Percentiles rank a stretch among this genome's conserved stretches.
These are phyloP conservation scores for Pandemis corylana DNA, from an alignment of 2,888 invertebrate species.

Conservation along the genomic window DNA sequence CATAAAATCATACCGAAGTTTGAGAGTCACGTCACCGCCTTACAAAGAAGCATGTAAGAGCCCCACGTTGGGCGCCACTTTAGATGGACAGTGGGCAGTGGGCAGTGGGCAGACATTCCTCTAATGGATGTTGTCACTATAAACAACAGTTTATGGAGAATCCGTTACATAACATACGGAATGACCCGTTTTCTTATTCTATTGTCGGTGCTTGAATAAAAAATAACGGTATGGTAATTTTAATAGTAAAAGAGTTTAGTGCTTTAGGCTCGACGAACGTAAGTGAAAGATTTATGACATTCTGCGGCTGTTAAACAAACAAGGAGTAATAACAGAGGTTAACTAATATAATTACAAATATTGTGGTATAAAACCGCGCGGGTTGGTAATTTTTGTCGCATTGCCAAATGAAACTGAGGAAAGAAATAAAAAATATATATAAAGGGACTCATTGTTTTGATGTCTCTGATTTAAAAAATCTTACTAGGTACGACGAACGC, in stretches of 20 bases:
- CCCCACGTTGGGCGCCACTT: slow-evolving; percentile 57
- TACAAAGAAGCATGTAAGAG: slow-evolving; percentile 60
- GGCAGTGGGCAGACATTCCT: slow-evolving; percentile 47
- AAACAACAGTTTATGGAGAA: slow-evolving; percentile 58
- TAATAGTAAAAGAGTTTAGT: slow-evolving; percentile 40
- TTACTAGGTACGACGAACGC: neutral
- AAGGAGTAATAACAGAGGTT: neutral
- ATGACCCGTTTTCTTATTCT: slow-evolving; percentile 25
- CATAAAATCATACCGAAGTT: slow-evolving; percentile 41
- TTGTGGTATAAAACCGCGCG: no score
- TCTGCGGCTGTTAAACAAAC: slow-evolving; percentile 1
- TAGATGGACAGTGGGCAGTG: slow-evolving; percentile 51
- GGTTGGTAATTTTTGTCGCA: no score
- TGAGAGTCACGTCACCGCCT: slow-evolving; percentile 44
- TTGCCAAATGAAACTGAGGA: no score
- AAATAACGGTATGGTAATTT: slow-evolving; percentile 41
- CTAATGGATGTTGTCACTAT: slow-evolving; percentile 73
- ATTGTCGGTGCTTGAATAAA: slow-evolving; percentile 35
- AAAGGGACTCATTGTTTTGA: neutral
- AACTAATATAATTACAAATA: neutral
- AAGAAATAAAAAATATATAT: no score
- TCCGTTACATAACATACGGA: slow-evolving; percentile 34
- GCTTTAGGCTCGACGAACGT: slow-evolving; percentile 25
- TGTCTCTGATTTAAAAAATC: neutral
- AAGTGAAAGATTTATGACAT: slow-evolving; percentile 33